phyloP scores from a whole-genome alignment of 2,888 invertebrate genomes.

The Mimas tiliae region DNA sequence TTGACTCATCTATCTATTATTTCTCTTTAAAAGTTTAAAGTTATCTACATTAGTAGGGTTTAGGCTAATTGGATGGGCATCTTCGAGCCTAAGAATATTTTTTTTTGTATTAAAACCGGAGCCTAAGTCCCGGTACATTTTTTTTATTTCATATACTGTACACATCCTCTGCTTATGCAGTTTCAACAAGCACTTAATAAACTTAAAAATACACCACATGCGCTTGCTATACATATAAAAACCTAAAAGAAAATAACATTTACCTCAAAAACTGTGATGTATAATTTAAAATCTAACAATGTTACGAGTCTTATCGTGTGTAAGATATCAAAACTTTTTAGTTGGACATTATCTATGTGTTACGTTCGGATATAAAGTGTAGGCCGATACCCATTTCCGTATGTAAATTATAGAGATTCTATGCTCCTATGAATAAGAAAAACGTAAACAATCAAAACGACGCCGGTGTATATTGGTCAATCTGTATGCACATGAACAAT shows the following conservation, averaged over 20 bases:
- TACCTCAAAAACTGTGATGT: background rate
- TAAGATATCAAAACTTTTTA: constrained; percentile 24
- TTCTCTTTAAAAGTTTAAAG: too few species aligned
- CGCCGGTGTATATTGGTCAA: constrained; percentile 45
- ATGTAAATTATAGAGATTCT: constrained; percentile 26
- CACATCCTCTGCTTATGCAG: too few species aligned
- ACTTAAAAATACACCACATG: too few species aligned
- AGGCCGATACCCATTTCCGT: constrained; percentile 26
- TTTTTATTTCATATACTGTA: too few species aligned
- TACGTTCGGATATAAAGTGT: constrained; percentile 18
- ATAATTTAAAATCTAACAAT: background rate
- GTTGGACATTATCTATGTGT: constrained; percentile 12
- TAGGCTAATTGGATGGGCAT: too few species aligned
- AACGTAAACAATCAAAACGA: constrained; percentile 29
- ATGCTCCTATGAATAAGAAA: constrained; percentile 32
- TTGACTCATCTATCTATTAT: background rate
- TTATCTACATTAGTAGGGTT: too few species aligned
- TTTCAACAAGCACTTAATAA: too few species aligned
- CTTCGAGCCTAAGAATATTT: too few species aligned
- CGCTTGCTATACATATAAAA: too few species aligned
- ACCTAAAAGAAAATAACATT: too few species aligned
- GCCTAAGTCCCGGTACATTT: too few species aligned
- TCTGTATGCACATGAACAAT: constrained; percentile 48
- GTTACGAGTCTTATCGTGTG: background rate
- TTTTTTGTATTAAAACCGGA: too few species aligned